Base-by-base conservation (phyloP, 2,888 invertebrate genomes). In the Nomada fabriciana region DNA sequence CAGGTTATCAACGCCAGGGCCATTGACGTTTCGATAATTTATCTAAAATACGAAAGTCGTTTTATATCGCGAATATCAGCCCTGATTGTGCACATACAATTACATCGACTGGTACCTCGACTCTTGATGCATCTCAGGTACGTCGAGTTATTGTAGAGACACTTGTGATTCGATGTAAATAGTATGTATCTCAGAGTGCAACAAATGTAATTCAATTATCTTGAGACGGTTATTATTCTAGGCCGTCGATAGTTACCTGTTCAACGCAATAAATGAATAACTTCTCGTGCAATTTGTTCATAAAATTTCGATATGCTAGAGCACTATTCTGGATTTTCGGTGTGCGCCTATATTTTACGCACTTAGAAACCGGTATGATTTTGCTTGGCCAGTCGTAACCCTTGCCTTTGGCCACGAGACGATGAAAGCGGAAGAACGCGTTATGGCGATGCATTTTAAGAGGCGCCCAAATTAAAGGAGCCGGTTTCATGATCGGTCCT, bases 161-260 rank as follows among this genome's bases (percentile, higher is more conserved):
- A 29, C 5, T 29, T 29, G 29, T 7, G 29, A 7, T 29, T 29
- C 29, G 29, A 29, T 29, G 29, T 0, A 7, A n/a, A n/a, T n/a
- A n/a, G n/a, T 29, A 29, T 29, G 7, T 7, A 7, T 29, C 29
- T 7, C 7, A 36, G 7, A 36, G 36, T 36, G 36, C 36, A 36
- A 36, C 36, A 36, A 36, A 36, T 36, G 36, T 36, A 7, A 7
- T 7, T 25, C 15, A 57, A 47, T 59, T 70, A 70, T 80, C 76
- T 75, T 64, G 68, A 74, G 74, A 68, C 70, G 65, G 76, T 70
- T 60, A 70, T 80, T 76, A 70, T 70, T 70, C 42, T 52, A n/a
- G 59, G 36, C 64, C 47, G 67, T 25, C 25, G 25, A 0, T 2
- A 25, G 25, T 25, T 25, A 25, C 2, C 25, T 25, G 25, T 53